phyloP scores from a whole-genome alignment of 1,140 invertebrate genomes.

The Drosophila baimaii region DNA sequence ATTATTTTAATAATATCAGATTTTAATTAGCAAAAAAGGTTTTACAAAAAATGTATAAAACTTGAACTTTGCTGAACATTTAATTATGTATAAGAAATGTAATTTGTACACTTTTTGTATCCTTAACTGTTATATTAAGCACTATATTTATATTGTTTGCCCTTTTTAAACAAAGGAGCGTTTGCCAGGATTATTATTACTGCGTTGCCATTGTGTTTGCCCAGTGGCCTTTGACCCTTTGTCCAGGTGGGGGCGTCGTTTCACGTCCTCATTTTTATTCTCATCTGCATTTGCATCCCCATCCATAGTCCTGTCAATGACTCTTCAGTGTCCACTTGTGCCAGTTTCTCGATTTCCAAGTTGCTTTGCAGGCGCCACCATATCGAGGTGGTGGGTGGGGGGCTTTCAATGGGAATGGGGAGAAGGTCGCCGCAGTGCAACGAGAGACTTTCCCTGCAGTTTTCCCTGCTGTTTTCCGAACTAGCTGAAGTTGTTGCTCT shows the following conservation, averaged over 20 bases:
- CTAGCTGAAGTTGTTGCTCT: constrained; percentile 23
- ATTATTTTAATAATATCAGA: too few relatives aligned
- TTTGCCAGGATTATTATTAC: constrained; percentile 27
- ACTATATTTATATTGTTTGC: background rate
- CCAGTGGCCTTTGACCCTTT: constrained; percentile 55
- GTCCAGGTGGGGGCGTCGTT: constrained; percentile 31
- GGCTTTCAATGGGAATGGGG: constrained; percentile 1
- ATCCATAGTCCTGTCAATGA: constrained; percentile 35
- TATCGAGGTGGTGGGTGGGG: background rate
- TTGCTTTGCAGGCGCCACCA: background rate
- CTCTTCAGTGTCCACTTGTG: constrained; percentile 60
- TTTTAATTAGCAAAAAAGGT: too few relatives aligned
- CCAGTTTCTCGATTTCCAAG: constrained; percentile 56
- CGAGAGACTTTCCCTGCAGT: constrained; percentile 20
- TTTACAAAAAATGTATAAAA: too few relatives aligned
- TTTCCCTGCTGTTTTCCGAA: constrained; percentile 15
- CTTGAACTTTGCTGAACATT: too few relatives aligned
- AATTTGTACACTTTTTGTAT: too few relatives aligned
- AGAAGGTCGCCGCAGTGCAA: constrained; percentile 27
- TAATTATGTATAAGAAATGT: too few relatives aligned
- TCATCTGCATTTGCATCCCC: constrained; percentile 22
- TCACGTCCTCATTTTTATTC: constrained; percentile 8
- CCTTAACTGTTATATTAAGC: background rate
- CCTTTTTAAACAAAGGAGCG: background rate
- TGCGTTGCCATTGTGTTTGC: constrained; percentile 37